Percentiles rank a stretch among this genome's conserved stretches.
Evolutionary conservation across 2,797 vertebrate genomes (phyloP).

Genomic region (Danio jaintianensis): DNA sequence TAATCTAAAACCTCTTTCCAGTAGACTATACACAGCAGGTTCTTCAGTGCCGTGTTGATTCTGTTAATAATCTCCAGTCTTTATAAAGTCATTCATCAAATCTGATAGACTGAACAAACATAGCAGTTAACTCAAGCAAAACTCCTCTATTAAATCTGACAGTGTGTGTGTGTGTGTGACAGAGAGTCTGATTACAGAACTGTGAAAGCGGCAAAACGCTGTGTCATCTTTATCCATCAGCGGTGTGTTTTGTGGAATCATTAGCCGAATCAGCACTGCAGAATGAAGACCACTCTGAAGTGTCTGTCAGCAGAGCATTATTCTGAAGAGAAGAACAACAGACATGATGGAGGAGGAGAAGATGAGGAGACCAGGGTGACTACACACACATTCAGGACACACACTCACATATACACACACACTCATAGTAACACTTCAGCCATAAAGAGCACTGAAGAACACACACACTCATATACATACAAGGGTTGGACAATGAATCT

Average conservation of each 20-base stretch:
- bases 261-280: constrained; percentile 45
- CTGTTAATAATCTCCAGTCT: neutral
- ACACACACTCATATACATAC: too few species aligned
- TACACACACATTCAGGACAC: too few species aligned
- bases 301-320: neutral
- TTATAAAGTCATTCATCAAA: neutral
- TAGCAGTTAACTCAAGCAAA: constrained; percentile 56
- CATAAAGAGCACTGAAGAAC: too few species aligned
- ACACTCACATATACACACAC: too few species aligned
- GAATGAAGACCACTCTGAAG: constrained; percentile 58
- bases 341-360: too few species aligned
- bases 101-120: neutral
- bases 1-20: too few species aligned
- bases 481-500: too few species aligned
- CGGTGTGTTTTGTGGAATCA: constrained; percentile 55
- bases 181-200: constrained; percentile 70
- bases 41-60: neutral
- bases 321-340: too few species aligned
- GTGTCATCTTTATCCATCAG: constrained; percentile 66
- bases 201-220: constrained; percentile 68
- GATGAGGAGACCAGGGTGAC: too few species aligned
- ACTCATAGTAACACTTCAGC: too few species aligned
- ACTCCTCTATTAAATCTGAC: constrained; percentile 55
- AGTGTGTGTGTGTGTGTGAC: constrained; percentile 63
- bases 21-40: neutral